Base-by-base conservation (phyloP, 2,797 vertebrate species). In the Propithecus deckenii region DNA sequence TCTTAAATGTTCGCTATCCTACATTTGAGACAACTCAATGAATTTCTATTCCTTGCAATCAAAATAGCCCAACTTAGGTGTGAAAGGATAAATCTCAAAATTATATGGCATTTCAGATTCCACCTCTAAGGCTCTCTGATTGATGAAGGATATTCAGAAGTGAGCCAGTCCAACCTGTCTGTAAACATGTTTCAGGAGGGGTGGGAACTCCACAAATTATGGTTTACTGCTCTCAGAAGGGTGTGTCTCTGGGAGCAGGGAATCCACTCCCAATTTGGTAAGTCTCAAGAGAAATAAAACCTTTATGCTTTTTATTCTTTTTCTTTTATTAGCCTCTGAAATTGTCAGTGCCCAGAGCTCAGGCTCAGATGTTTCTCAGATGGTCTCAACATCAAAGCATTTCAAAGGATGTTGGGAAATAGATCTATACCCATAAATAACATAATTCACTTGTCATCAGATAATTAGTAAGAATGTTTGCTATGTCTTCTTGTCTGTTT, bases 1-100 rank as follows among this genome's bases (percentile, higher is more conserved):
- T 61, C 63, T 96, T 83, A 43, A 90, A 97, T 96, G 18, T 76
- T 97, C 35, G 25, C 84, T 81, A 61, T 80, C 41, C 35, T 87
- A 46, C 5, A 50, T 89, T 59, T 81, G 43, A 92, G 41, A 79
- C n/a, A 95, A 74, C n/a, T 13, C 83, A 83, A 35, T 80, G 46
- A 74, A 85, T 81, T 32, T 83, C 14, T 48, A 50, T 15, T 94
- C 18, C 63, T 93, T 86, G 48, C 12, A 80, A 86, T 10, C n/a
- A n/a, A 95, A 93, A 96, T 2, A 8, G 30, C 35, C 86, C 57
- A 78, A 65, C 12, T 41, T 61, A 84, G 63, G 55, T 65, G 32
- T 38, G 52, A 94, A 83, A 90, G 43, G 23, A 76, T 48, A 74
- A 17, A 92, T 83, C 83, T 95, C 14, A 32, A 79, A 95, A 81